Percentiles rank a stretch among this genome's conserved stretches.
These are phyloP conservation scores for Marmota flaviventris DNA, from an alignment of 2,113 vertebrate genomes.

Conservation along the genomic window DNA sequence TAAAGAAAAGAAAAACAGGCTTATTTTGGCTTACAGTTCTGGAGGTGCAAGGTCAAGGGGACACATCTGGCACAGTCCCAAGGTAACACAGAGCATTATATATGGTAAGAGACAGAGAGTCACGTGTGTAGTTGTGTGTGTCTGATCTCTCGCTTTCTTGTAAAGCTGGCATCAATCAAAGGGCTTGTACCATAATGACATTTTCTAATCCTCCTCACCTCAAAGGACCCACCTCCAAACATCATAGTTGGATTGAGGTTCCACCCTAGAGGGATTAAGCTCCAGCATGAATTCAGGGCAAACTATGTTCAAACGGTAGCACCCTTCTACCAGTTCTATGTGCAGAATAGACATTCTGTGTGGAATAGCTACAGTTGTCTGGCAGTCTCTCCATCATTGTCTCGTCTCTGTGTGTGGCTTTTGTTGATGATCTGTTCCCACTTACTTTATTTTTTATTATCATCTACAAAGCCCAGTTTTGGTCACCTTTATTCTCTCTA, in stretches of 20 bases:
- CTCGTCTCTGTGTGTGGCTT: not conserved
- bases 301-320: not conserved
- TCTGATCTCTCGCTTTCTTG: not conserved
- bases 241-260: not conserved
- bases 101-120: not conserved
- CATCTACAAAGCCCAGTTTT: not conserved
- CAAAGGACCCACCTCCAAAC: not conserved
- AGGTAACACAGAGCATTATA: not conserved
- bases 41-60: not conserved
- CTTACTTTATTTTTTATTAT: not conserved
- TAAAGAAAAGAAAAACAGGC: not conserved
- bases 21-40: not conserved
- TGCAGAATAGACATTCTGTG: not conserved
- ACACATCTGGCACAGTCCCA: not conserved
- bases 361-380: not conserved
- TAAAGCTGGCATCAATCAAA: not conserved
- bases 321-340: not conserved
- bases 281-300: not conserved
- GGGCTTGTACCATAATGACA: too few relatives aligned
- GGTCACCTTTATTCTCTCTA: not conserved
- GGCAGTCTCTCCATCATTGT: rapidly evolving
- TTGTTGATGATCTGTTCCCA: not conserved
- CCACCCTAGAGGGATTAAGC: not conserved
- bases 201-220: not conserved
- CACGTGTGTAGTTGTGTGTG: not conserved